These are phyloP conservation scores for Microdon myrmicae DNA, from an alignment of 2,888 invertebrate genomes.

Conservation along the genomic window DNA sequence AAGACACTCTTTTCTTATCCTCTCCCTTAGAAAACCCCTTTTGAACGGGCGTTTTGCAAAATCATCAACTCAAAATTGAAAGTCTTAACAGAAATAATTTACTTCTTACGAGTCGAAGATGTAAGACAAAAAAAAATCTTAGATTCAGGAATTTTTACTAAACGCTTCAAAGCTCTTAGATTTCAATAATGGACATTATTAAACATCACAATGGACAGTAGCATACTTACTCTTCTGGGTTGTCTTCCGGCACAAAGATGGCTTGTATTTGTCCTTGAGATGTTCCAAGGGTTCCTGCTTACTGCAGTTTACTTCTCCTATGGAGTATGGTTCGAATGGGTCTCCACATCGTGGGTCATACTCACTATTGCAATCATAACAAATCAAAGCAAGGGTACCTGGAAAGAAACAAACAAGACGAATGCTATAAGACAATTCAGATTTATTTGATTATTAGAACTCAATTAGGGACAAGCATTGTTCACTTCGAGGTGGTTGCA, in stretches of 20 bases:
- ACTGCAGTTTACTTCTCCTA: conserved; percentile 87
- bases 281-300: conserved; percentile 78
- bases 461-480: too few species aligned
- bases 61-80: too few species aligned
- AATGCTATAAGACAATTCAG: too few species aligned
- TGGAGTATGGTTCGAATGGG: conserved; percentile 85
- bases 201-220: conserved; percentile 1
- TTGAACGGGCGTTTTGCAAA: too few species aligned
- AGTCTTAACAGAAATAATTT: too few species aligned
- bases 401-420: conserved; percentile 37
- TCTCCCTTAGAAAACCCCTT: too few species aligned
- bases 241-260: conserved; percentile 83
- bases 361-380: conserved; percentile 92
- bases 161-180: neutral
- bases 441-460: too few species aligned
- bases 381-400: conserved; percentile 75
- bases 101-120: too few species aligned
- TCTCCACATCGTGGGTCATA: conserved; percentile 90
- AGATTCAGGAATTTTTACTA: neutral
- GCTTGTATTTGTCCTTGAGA: conserved; percentile 67
- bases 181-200: neutral
- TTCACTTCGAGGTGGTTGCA: too few species aligned
- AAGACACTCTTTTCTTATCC: too few species aligned
- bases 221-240: conserved; percentile 76
- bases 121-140: too few species aligned